phyloP scores from a whole-genome alignment of 2,888 invertebrate genomes.

The Eupithecia inturbata region DNA sequence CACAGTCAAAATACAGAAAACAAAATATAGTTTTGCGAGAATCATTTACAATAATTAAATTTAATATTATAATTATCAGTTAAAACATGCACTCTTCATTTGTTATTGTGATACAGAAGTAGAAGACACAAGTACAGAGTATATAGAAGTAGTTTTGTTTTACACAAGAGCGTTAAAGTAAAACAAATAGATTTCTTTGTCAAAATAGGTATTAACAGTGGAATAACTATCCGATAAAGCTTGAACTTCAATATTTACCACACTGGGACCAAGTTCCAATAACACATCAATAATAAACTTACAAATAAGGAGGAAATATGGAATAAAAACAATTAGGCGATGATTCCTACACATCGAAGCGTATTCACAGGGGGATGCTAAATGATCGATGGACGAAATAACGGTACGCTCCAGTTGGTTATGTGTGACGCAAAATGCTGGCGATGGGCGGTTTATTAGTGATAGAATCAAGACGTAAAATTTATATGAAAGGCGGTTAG shows the following conservation, averaged over 20 bases:
- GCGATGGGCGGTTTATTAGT: conserved; percentile 23
- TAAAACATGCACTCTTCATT: no score
- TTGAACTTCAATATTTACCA: conserved; percentile 9
- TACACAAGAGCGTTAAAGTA: neutral
- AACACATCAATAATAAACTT: conserved; percentile 10
- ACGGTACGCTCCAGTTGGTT: conserved; percentile 39
- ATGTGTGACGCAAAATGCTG: conserved; percentile 23
- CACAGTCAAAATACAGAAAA: no score
- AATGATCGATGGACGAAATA: conserved; percentile 58
- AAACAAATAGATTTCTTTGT: neutral
- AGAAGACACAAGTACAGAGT: no score
- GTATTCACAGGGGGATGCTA: conserved; percentile 54
- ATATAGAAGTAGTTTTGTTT: no score
- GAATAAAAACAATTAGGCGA: conserved; percentile 50
- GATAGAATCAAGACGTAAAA: neutral
- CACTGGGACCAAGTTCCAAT: neutral
- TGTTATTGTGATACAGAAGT: no score
- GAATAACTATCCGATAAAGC: neutral
- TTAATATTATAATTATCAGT: no score
- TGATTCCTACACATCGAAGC: conserved; percentile 51
- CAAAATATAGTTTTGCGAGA: no score
- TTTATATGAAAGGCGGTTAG: conserved; percentile 9
- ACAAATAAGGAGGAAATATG: conserved; percentile 4
- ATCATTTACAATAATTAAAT: no score
- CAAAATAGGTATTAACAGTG: neutral